Percentiles rank a stretch among this genome's conserved stretches.
Conservation (phyloP, 2,888 invertebrate species). For the Parnassius orleans region DNA sequence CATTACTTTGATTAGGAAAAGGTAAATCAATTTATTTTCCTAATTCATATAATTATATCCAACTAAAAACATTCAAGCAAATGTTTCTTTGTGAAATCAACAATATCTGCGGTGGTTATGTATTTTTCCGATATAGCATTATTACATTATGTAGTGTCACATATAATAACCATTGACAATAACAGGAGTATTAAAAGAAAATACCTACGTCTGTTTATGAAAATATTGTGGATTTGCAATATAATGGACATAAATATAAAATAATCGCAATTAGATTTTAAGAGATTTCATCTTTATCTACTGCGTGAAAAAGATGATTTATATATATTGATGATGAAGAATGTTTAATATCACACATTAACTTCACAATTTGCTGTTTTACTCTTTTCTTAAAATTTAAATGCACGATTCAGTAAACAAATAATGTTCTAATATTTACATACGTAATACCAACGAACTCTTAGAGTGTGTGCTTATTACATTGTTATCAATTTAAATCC, state of each 20-base stretch:
- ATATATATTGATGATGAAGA: background rate
- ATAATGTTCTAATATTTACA: background rate
- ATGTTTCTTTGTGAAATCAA: too few species aligned
- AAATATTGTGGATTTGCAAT: constrained; percentile 32
- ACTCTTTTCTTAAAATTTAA: constrained; percentile 4
- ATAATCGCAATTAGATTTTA: constrained; percentile 5
- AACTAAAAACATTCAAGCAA: too few species aligned
- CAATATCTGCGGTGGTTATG: too few species aligned
- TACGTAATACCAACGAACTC: too few species aligned
- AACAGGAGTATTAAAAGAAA: constrained; percentile 31
- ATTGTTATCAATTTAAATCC: too few species aligned
- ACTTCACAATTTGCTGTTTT: constrained; percentile 9
- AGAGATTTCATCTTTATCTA: background rate
- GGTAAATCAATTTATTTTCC: too few species aligned
- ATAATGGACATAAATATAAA: constrained; percentile 27
- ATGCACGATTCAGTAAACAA: constrained; percentile 16
- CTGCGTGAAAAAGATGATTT: background rate
- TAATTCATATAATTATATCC: too few species aligned
- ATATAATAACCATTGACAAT: constrained; percentile 40
- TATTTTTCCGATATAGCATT: constrained; percentile 25
- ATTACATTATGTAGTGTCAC: constrained; percentile 8
- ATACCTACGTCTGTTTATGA: constrained; percentile 5
- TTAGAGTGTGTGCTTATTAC: too few species aligned
- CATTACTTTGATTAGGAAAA: too few species aligned
- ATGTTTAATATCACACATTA: background rate